These are phyloP conservation scores for Premnoplex brunnescens DNA, from an alignment of 2,797 vertebrate species.

Conservation along the genomic window DNA sequence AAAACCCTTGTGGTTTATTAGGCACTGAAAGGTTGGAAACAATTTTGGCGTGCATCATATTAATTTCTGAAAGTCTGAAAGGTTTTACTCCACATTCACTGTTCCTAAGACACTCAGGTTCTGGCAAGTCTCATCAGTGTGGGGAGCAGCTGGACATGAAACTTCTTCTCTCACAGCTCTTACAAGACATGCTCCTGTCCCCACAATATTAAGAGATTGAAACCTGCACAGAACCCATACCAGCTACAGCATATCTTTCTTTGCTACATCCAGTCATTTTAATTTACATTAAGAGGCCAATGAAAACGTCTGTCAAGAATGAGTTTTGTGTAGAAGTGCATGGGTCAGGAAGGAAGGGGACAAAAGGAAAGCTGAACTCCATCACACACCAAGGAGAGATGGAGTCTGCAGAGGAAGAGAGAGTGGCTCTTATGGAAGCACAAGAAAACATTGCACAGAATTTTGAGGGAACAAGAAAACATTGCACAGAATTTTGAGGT, in stretches of 20 bases:
- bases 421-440: not conserved
- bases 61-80: not conserved
- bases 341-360: not conserved
- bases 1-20: not conserved
- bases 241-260: not conserved
- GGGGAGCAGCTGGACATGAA: not conserved
- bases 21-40: not conserved
- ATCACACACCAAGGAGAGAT: not conserved
- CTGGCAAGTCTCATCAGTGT: not conserved
- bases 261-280: not conserved
- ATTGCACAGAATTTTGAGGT: too few species aligned
- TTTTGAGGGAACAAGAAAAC: not conserved
- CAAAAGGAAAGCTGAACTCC: not conserved
- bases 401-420: not conserved
- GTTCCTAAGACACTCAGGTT: not conserved
- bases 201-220: not conserved
- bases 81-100: not conserved
- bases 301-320: not conserved
- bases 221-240: not conserved
- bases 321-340: not conserved
- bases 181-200: not conserved
- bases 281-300: not conserved
- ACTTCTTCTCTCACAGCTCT: not conserved
- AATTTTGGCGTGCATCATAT: fast-evolving
- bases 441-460: not conserved